Percentiles rank a stretch among this genome's conserved stretches.
Conservation (phyloP, 64 coral and sea anemone genomes). For the Pocillopora damicornis region DNA sequence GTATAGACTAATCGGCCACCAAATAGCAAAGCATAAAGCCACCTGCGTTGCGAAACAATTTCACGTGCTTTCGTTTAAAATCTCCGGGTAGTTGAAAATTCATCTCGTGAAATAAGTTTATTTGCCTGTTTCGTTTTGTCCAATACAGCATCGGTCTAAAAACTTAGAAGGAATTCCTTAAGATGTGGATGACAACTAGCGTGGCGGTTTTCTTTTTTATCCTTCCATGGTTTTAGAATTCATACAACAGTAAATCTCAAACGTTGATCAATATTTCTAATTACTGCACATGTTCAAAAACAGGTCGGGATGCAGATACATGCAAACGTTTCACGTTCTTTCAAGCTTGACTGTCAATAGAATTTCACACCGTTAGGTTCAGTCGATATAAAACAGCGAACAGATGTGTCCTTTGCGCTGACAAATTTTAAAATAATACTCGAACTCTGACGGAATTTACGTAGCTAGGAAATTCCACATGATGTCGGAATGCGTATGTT, state of each 20-base stretch:
- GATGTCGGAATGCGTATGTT: neutral
- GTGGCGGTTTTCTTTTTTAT: neutral
- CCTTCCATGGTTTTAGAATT: neutral
- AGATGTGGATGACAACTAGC: neutral
- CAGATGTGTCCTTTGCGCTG: neutral
- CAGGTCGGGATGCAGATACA: neutral
- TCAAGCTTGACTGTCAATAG: neutral
- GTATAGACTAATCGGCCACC: slow-evolving; percentile 1
- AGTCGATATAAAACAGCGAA: neutral
- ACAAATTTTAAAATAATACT: neutral
- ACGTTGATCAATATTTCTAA: slow-evolving; percentile 6
- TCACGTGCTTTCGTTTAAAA: slow-evolving; percentile 27
- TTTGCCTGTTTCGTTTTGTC: neutral
- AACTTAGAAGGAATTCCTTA: neutral
- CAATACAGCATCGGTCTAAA: neutral
- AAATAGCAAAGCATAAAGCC: neutral
- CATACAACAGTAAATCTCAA: slow-evolving; percentile 9
- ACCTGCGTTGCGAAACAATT: slow-evolving; percentile 4
- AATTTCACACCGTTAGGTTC: neutral
- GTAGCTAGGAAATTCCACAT: neutral
- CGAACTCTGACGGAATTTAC: neutral
- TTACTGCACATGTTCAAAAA: slow-evolving; percentile 8
- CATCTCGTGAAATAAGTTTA: neutral
- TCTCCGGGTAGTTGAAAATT: neutral
- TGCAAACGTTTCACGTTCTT: neutral